Conservation (phyloP, 2,888 invertebrate genomes). For the Diarsia dahlii region DNA sequence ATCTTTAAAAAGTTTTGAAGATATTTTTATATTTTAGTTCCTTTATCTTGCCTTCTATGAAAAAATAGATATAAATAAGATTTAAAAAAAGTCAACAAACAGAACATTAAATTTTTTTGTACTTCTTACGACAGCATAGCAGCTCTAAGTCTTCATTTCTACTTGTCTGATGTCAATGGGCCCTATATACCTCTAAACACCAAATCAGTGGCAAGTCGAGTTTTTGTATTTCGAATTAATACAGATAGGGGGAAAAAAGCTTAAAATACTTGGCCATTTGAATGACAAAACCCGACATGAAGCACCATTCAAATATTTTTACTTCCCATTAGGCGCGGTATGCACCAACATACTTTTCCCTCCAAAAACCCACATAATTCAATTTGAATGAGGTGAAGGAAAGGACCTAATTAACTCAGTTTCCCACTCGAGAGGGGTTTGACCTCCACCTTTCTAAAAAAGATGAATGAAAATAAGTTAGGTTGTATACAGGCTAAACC, state of each 20-base stretch:
- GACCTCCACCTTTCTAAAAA: constrained; percentile 35
- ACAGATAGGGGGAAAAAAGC: not conserved
- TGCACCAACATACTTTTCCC: constrained; percentile 18
- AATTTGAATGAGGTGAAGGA: constrained; percentile 50
- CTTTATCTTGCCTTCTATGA: not conserved
- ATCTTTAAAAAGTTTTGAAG: not conserved
- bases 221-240: not conserved
- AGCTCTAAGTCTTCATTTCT: not conserved
- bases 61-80: too few species aligned
- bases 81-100: too few species aligned
- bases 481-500: not conserved
- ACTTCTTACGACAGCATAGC: not conserved
- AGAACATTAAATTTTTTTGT: too few species aligned
- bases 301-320: constrained; percentile 34
- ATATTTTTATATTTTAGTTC: too few species aligned
- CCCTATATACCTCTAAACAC: not conserved
- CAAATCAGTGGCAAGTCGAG: not conserved
- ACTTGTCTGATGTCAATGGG: not conserved
- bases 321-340: constrained; percentile 9
- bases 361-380: constrained; percentile 45
- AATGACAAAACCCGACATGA: constrained; percentile 3
- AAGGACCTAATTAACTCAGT: constrained; percentile 63
- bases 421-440: constrained; percentile 48
- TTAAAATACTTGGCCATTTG: constrained; percentile 3
- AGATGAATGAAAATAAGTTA: constrained; percentile 47